Evolutionary conservation across 2,797 vertebrate species (phyloP).

Genomic region (Acanthurus tractus): DNA sequence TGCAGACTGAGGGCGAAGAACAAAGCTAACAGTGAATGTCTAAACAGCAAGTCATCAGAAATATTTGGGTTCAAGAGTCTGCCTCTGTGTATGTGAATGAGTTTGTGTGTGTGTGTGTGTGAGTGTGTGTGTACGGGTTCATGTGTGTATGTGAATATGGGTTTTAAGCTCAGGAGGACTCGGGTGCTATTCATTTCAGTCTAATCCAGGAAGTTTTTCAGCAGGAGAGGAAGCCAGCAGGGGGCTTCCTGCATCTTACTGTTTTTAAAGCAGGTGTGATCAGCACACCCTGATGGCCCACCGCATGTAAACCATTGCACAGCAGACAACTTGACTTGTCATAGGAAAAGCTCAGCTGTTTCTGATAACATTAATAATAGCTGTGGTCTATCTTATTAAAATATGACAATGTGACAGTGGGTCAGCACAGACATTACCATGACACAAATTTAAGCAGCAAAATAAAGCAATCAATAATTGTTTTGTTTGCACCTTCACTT

Average conservation of each 20-base stretch:
- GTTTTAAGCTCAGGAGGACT: slow-evolving; percentile 31
- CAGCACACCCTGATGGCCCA: slow-evolving; percentile 44
- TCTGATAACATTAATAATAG: slow-evolving; percentile 7
- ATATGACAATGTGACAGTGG: not conserved
- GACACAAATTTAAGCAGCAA: not conserved
- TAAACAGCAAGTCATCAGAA: slow-evolving; percentile 57
- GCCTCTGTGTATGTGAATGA: slow-evolving; percentile 10
- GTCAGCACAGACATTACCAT: not conserved
- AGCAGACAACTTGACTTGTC: slow-evolving; percentile 34
- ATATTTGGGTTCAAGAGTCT: slow-evolving; percentile 32
- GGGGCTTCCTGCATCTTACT: slow-evolving; percentile 58
- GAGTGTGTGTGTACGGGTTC: not conserved
- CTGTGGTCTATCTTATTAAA: not conserved
- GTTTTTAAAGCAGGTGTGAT: slow-evolving; percentile 53
- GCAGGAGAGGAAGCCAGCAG: slow-evolving; percentile 71
- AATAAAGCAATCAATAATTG: not conserved
- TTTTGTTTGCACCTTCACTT: slow-evolving; percentile 8
- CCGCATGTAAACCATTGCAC: slow-evolving; percentile 11
- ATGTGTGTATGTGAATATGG: slow-evolving; percentile 16
- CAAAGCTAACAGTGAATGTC: slow-evolving; percentile 58
- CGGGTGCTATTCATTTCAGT: slow-evolving; percentile 61
- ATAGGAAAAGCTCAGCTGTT: slow-evolving; percentile 36
- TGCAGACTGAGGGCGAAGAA: slow-evolving; percentile 66
- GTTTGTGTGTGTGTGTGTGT: slow-evolving; percentile 10
- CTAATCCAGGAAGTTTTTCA: slow-evolving; percentile 78